Evolutionary conservation across 2,113 vertebrate genomes (phyloP).

Genomic region (Potamarius usumacintae): DNA sequence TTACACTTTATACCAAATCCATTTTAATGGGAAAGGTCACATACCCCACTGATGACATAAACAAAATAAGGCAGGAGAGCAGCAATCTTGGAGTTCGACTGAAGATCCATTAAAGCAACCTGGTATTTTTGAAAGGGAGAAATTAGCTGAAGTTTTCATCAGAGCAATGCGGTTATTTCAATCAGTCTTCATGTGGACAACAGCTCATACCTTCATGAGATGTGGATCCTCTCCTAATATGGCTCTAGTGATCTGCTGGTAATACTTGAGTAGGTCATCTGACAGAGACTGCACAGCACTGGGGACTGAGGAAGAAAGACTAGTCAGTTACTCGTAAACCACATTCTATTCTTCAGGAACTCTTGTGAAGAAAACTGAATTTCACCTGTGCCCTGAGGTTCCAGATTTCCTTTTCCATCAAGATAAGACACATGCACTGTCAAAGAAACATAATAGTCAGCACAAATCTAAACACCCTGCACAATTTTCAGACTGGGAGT

Average conservation of each 20-base stretch:
- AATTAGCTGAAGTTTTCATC: neutral
- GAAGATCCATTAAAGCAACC: conserved; percentile 88
- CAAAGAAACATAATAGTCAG: conserved; percentile 21
- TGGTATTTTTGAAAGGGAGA: conserved; percentile 53
- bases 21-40: conserved; percentile 2
- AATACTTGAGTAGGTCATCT: conserved; percentile 89
- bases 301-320: conserved; percentile 72
- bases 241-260: conserved; percentile 87
- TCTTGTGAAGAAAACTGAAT: neutral
- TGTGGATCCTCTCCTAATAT: conserved; percentile 88
- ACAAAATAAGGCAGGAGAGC: conserved; percentile 91
- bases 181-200: neutral
- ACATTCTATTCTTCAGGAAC: neutral
- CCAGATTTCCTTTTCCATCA: conserved; percentile 88
- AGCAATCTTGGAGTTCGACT: conserved; percentile 90
- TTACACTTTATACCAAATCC: neutral
- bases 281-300: conserved; percentile 84
- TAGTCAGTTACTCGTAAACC: neutral
- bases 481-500: neutral
- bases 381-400: conserved; percentile 84
- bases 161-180: accelerated
- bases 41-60: conserved; percentile 90
- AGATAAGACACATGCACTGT: conserved; percentile 87
- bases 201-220: conserved; percentile 84
- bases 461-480: neutral